Conservation (phyloP, 2,888 invertebrate genomes). For the Pterostichus madidus region DNA sequence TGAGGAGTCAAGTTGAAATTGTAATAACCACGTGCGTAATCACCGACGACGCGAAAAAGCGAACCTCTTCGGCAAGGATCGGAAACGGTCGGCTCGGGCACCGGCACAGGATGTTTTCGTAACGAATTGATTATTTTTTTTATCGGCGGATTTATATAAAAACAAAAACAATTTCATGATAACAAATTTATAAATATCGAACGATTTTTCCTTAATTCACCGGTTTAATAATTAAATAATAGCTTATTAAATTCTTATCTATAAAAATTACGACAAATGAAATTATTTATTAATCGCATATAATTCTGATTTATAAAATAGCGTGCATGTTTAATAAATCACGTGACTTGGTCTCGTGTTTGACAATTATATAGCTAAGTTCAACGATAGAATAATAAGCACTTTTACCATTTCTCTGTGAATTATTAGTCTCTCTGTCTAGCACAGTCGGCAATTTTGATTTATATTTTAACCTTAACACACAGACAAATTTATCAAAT, state of each 20-base stretch:
- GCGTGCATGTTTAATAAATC: conserved; percentile 39
- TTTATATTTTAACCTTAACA: conserved; percentile 3
- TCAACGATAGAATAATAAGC: conserved; percentile 16
- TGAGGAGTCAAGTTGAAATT: conserved; percentile 65
- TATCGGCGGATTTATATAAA: conserved; percentile 7
- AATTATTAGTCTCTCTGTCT: conserved; percentile 22
- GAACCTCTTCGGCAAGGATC: conserved; percentile 67
- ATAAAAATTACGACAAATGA: background rate
- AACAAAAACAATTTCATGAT: background rate
- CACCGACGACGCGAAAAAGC: conserved; percentile 62
- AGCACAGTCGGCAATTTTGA: background rate
- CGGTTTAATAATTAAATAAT: background rate
- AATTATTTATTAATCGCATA: background rate
- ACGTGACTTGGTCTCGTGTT: conserved; percentile 8
- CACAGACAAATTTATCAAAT: conserved; percentile 34
- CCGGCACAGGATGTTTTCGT: conserved; percentile 30
- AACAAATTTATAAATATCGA: background rate
- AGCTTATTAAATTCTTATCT: background rate
- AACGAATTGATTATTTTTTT: conserved; percentile 30
- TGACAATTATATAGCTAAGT: conserved; percentile 22
- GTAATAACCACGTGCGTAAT: conserved; percentile 71
- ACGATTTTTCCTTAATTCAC: background rate
- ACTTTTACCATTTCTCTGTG: conserved; percentile 3
- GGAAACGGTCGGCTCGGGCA: conserved; percentile 54
- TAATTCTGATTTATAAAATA: background rate